Evolutionary conservation across 2,113 vertebrate species (phyloP).

Genomic region (Poeciliopsis retropinna): DNA sequence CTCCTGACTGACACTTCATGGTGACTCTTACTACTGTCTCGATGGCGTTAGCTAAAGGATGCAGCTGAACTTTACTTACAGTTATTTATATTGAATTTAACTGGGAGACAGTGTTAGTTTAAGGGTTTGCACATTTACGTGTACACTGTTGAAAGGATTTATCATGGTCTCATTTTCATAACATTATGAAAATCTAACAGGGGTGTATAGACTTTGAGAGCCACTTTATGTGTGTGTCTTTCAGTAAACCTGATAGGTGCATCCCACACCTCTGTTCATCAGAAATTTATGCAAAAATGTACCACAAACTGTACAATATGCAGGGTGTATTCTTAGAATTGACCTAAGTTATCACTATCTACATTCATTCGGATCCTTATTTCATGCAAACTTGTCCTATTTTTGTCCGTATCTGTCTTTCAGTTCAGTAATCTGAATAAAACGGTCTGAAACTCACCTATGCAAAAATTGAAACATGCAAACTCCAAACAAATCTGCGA

Average conservation of each 20-base stretch:
- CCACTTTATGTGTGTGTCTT: neutral
- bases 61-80: neutral
- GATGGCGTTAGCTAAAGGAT: neutral
- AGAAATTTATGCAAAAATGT: neutral
- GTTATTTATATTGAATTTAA: neutral
- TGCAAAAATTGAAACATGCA: conserved; percentile 37
- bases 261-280: conserved; percentile 4
- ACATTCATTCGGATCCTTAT: neutral
- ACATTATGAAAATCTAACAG: neutral
- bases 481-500: conserved; percentile 55
- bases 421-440: conserved; percentile 22
- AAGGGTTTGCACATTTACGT: neutral
- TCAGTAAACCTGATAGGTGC: neutral
- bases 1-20: neutral
- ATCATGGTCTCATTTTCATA: neutral
- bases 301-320: neutral
- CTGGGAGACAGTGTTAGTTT: neutral
- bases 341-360: conserved; percentile 3
- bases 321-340: neutral
- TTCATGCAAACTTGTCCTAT: conserved; percentile 6
- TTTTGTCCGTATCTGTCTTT: neutral
- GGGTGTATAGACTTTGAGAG: neutral
- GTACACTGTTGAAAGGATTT: neutral
- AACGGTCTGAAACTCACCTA: neutral
- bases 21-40: neutral